Conservation (phyloP, 2,797 vertebrate species). For the Myotis daubentonii region DNA sequence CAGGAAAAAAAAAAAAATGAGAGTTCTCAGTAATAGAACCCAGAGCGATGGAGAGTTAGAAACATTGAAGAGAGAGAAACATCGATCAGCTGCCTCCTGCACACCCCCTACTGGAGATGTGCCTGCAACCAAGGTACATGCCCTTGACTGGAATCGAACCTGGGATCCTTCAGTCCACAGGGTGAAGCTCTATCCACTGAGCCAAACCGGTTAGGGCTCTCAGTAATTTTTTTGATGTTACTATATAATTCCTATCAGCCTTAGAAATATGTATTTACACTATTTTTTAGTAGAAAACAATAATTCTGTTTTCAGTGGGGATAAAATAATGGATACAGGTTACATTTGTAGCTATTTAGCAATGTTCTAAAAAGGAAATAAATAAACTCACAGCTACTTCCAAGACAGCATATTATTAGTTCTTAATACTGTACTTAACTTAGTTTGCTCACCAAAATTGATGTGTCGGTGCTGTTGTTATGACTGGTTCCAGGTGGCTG, state of each 20-base stretch:
- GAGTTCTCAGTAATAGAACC: conserved; percentile 52
- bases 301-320: conserved; percentile 80
- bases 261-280: conserved; percentile 70
- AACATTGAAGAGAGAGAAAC: no score
- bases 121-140: no score
- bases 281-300: conserved; percentile 77
- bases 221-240: conserved; percentile 64
- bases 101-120: no score
- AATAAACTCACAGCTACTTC: conserved; percentile 80
- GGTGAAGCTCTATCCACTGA: no score
- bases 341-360: conserved; percentile 76
- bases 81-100: no score
- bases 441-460: conserved; percentile 78
- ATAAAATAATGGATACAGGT: conserved; percentile 77
- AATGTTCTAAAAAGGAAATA: conserved; percentile 75
- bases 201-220: neutral
- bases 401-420: conserved; percentile 76
- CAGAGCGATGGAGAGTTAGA: no score
- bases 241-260: conserved; percentile 56
- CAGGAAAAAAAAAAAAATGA: neutral
- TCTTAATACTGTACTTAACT: conserved; percentile 80
- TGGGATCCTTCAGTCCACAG: no score
- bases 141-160: no score
- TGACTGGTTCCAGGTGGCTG: conserved; percentile 79
- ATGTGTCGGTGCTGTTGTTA: conserved; percentile 75